Evolutionary conservation across 2,888 invertebrate species (phyloP), one percentile per base, ranked within the genome.

Genomic region (Linnaemya vulpina): DNA sequence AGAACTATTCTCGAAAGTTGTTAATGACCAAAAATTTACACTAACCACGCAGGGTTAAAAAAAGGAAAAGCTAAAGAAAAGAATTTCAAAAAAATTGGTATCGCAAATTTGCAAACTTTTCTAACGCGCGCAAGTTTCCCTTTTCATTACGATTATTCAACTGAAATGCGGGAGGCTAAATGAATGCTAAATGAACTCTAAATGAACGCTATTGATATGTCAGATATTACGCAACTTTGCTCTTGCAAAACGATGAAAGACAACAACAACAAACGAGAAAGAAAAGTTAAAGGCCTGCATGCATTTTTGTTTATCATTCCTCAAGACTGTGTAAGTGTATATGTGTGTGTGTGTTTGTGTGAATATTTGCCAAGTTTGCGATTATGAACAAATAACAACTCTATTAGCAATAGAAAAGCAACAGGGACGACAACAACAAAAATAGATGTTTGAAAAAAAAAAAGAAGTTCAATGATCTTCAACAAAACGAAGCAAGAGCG

Each of bases 321-420:
- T 38, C 49, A 46, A 55, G 38, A 22, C 8, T 67, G 25, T 71
- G 5, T 30, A 5, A 3, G 30, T 30, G 30, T 30, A 5, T 30
- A 5, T 30, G 30, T 30, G 30, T 30, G 30, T 30, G 30, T 30
- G 30, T 30, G 30, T 30, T 2, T 30, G 62, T 71, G 51, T 53
- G 70, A 49, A 62, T 55, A 63, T 79, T 71, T 71, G 53, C 40
- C 25, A 70, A 30, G 20, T 73, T 65, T 55, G 78, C 73, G 58
- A 79, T 73, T 73, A 73, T 40, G 13, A 65, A 49, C 8, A 79
- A 79, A 71, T 55, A 67, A 67, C 80, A 80, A 80, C 80, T 74
- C 58, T 74, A 74, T 80, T 68, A 80, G 25, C 46, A 79, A 67
- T n/a, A 8, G 30, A 58, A 30, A 58, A 58, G n/a, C n/a, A n/a